Evolutionary conservation across 2,113 vertebrate species (phyloP).

Genomic region (Xenopus tropicalis): DNA sequence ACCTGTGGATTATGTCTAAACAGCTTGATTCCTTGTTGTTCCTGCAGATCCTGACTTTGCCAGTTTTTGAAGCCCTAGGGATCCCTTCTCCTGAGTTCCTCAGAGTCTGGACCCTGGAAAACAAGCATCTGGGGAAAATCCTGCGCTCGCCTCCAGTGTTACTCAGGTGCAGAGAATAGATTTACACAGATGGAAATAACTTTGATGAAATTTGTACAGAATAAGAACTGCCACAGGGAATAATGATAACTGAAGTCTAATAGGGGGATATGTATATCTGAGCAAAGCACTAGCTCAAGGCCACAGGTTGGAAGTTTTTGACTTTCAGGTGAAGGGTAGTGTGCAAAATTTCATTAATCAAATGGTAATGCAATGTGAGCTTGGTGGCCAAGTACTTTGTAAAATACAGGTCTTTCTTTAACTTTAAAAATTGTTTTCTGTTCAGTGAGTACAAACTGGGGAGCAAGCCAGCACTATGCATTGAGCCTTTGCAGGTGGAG

Average conservation of each 20-base stretch:
- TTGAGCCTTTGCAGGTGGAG: conserved; percentile 76
- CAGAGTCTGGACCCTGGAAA: conserved; percentile 84
- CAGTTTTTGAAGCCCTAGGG: conserved; percentile 57
- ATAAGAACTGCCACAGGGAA: too few relatives aligned
- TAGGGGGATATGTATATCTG: too few relatives aligned
- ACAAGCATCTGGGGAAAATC: conserved; percentile 56
- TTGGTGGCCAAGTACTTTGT: too few relatives aligned
- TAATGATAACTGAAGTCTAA: too few relatives aligned
- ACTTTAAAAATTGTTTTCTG: background rate
- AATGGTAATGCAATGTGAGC: too few relatives aligned
- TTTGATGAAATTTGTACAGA: too few relatives aligned
- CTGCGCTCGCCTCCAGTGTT: conserved; percentile 18
- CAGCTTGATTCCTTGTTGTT: background rate
- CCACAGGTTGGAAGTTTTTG: too few relatives aligned
- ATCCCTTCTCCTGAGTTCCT: conserved; percentile 70
- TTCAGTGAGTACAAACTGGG: conserved; percentile 66
- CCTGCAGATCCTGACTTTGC: conserved; percentile 74
- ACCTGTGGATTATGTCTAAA: background rate
- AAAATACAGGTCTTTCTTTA: background rate
- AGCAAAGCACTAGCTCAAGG: too few relatives aligned
- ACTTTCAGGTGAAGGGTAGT: too few relatives aligned
- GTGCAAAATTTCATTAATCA: too few relatives aligned
- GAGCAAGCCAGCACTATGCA: conserved; percentile 69
- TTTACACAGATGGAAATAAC: background rate
- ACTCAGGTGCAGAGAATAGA: conserved; percentile 10